phyloP scores from a whole-genome alignment of 2,113 vertebrate genomes.

The Sceloporus undulatus region DNA sequence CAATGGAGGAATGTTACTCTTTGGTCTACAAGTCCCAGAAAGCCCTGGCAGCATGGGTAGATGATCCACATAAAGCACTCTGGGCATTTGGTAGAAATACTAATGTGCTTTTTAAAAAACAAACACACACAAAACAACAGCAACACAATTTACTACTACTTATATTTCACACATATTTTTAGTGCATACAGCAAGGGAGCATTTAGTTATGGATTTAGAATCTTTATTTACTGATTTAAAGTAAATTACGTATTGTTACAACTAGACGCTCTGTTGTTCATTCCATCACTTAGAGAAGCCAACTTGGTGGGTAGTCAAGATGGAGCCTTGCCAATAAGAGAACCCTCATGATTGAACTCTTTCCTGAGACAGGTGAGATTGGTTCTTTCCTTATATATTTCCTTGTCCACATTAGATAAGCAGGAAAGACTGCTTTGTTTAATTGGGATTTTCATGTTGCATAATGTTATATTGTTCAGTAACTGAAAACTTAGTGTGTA shows the following conservation, averaged over 20 bases:
- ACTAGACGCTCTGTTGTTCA: not conserved
- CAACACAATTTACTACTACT: not conserved
- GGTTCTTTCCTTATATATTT: not conserved
- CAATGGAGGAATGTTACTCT: too few relatives aligned
- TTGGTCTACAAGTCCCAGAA: too few relatives aligned
- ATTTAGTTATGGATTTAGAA: not conserved
- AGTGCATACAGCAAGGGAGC: not conserved
- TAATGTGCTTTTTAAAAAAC: not conserved
- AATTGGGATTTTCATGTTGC: not conserved
- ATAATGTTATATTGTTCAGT: not conserved
- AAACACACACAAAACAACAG: not conserved
- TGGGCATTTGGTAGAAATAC: not conserved
- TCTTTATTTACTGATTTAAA: not conserved
- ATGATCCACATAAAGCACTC: too few relatives aligned
- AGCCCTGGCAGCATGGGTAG: too few relatives aligned
- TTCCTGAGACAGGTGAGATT: not conserved
- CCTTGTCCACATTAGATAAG: not conserved
- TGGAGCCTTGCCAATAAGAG: not conserved
- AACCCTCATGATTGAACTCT: not conserved
- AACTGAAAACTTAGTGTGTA: not conserved
- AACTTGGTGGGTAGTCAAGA: not conserved
- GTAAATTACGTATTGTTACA: not conserved
- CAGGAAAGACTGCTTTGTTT: not conserved
- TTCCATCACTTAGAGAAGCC: not conserved
- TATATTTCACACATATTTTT: not conserved